These are phyloP conservation scores for Capitella teleta DNA, from an alignment of 1,140 invertebrate species.

Conservation along the genomic window DNA sequence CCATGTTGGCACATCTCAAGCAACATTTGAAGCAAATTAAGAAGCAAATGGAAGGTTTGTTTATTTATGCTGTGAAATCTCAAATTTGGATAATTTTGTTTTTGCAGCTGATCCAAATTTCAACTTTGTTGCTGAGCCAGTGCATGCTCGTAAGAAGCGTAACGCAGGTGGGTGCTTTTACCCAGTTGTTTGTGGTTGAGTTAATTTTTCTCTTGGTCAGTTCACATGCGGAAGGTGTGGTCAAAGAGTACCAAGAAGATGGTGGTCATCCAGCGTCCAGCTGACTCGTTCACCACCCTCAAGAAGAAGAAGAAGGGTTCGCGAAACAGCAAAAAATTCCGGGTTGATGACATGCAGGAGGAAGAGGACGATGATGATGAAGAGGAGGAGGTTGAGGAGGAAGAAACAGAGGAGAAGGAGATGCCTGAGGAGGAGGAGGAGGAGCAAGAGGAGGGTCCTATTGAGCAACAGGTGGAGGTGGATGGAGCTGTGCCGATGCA, in stretches of 20 bases:
- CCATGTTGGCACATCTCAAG: slow-evolving; percentile 47
- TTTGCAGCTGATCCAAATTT: neutral
- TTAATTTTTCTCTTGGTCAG: neutral
- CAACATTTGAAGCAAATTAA: too few relatives aligned
- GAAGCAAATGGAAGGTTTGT: neutral
- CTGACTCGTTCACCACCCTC: too few relatives aligned
- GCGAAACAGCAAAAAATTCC: too few relatives aligned
- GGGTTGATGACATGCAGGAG: too few relatives aligned
- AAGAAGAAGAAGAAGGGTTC: too few relatives aligned
- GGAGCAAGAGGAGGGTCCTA: too few relatives aligned
- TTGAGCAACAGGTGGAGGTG: too few relatives aligned
- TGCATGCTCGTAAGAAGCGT: neutral
- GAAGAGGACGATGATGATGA: too few relatives aligned
- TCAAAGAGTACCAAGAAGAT: neutral
- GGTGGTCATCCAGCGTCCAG: neutral
- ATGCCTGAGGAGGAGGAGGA: neutral
- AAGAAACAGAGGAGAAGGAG: neutral
- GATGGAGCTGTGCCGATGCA: too few relatives aligned
- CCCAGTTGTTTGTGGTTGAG: neutral
- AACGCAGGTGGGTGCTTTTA: slow-evolving; percentile 1
- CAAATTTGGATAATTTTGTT: neutral
- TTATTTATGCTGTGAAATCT: too few relatives aligned
- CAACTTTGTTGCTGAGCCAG: slow-evolving; percentile 1
- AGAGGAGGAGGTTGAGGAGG: slow-evolving; percentile 14
- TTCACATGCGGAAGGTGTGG: neutral